Base-by-base conservation (phyloP, 1,140 invertebrate species). In the Pogonus chalceus region DNA sequence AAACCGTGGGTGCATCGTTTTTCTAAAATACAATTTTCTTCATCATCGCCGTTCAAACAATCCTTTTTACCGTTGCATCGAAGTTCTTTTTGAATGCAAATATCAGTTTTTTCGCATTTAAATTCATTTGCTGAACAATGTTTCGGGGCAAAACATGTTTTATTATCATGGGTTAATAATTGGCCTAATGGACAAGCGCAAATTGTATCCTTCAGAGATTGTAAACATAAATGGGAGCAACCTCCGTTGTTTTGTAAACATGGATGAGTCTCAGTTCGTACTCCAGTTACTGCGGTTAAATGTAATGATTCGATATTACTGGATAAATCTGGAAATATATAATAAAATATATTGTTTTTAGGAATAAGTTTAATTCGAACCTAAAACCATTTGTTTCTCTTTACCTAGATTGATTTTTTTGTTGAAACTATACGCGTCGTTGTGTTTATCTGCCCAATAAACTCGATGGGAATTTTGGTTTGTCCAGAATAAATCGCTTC, bases 161-260 rank as follows among this genome's bases (percentile, higher is more conserved):
- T 64, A 35, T 75, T 73, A 58, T 77, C 72, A 3, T 62, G 55
- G 12, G 69, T 66, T 2, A 81, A 64, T 0, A 71, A 60, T 56
- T 78, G 74, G 0, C 77, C 78, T 0, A 74, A 57, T 0, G 85
- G 80, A 62, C 85, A 89, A 0, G 78, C 67, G 56, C 85, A 65
- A 63, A 69, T 12, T 55, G 62, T 56, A 56, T 52, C 53, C 2
- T 61, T 57, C n/a, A 39, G 14, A 81, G 68, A 61, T 52, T 69
- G 71, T 0, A 81, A 70, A 55, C 89, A 92, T 10, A 87, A 65
- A 64, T 90, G 83, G 14, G 82, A 80, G 62, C 88, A 92, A 12
- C 81, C 79, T 20, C 84, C 81, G 60, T 87, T 84, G 18, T 76
- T 68, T 16, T 67, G 64, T 26, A 73, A 72, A 62, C 85, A 88